phyloP scores from a whole-genome alignment of 2,797 vertebrate species.

The Ceyx erithaca region DNA sequence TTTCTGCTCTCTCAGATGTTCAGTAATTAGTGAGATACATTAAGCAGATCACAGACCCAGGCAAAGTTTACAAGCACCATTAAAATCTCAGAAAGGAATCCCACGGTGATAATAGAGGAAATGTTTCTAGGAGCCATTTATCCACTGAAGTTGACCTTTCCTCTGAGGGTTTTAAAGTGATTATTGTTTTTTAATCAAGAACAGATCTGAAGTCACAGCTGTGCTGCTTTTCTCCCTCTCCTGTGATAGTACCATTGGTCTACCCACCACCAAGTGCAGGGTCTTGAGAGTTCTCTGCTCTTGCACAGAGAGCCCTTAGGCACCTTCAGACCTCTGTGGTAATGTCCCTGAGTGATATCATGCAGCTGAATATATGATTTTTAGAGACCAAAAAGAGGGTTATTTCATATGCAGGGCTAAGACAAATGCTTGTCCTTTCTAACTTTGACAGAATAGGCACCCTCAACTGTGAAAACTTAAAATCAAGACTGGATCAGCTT shows the following conservation, averaged over 20 bases:
- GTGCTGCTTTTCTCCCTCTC: not conserved
- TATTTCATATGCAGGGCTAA: not conserved
- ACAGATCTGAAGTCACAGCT: not conserved
- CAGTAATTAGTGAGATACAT: not conserved
- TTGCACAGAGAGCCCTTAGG: not conserved
- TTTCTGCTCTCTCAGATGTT: not conserved
- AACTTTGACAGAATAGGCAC: not conserved
- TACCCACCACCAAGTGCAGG: not conserved
- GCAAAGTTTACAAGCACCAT: not conserved
- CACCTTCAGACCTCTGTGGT: not conserved
- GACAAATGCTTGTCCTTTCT: not conserved
- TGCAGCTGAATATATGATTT: not conserved
- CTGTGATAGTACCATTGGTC: rapidly evolving
- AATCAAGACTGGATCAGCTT: not conserved
- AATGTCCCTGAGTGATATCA: not conserved
- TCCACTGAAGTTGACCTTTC: not conserved
- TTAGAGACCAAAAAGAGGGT: not conserved
- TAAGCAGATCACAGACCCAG: not conserved
- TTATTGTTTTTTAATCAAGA: not conserved
- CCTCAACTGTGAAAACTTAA: not conserved
- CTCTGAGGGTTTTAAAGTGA: not conserved
- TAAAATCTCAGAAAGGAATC: not conserved
- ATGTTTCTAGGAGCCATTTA: not conserved
- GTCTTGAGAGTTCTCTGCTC: not conserved
- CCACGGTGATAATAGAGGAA: not conserved